phyloP scores from a whole-genome alignment of 1,140 invertebrate species.

The Drosophila aff. region DNA sequence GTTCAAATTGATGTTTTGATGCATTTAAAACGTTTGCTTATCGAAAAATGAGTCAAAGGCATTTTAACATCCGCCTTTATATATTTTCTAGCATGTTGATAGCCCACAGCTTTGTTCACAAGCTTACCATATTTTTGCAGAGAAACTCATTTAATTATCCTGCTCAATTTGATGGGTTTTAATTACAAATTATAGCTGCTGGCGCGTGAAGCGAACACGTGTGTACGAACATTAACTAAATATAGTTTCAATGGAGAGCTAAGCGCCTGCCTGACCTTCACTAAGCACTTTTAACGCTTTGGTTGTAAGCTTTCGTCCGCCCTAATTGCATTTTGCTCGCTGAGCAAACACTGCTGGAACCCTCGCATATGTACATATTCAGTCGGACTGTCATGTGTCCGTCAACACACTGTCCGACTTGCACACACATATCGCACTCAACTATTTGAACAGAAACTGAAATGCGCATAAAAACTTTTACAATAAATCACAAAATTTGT shows the following conservation, averaged over 20 bases:
- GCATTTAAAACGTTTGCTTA: neutral
- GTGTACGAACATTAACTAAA: constrained; percentile 17
- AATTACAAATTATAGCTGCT: constrained; percentile 31
- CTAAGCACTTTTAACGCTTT: constrained; percentile 11
- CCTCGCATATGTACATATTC: constrained; percentile 10
- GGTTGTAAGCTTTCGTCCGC: constrained; percentile 16
- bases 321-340: constrained; percentile 47
- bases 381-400: constrained; percentile 35
- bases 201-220: neutral
- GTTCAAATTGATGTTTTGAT: neutral
- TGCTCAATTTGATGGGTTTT: constrained; percentile 29
- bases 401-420: constrained; percentile 27
- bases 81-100: neutral
- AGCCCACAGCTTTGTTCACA: neutral
- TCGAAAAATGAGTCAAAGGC: neutral
- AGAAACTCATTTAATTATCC: constrained; percentile 20
- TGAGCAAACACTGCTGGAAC: constrained; percentile 8
- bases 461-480: constrained; percentile 60
- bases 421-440: constrained; percentile 34
- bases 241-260: neutral
- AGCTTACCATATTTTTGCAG: constrained; percentile 20
- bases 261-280: constrained; percentile 1
- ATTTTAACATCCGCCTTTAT: neutral
- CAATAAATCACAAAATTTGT: constrained; percentile 59
- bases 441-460: constrained; percentile 48